Evolutionary conservation across 2,113 vertebrate genomes (phyloP).

Genomic region (Chauna torquata): DNA sequence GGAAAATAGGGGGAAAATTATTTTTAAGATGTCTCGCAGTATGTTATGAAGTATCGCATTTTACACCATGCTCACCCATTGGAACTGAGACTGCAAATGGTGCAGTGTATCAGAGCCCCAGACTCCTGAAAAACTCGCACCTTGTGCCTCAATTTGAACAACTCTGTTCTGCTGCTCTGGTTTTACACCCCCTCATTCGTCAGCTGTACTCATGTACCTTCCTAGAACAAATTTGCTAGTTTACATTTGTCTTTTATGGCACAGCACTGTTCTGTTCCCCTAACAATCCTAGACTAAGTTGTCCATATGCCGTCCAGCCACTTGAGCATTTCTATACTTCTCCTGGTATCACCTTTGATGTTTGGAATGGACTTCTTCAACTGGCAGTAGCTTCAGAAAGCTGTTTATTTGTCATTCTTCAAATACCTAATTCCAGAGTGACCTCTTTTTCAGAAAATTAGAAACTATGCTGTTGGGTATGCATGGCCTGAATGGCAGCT

Average conservation of each 20-base stretch:
- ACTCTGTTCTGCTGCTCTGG: background rate
- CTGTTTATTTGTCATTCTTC: background rate
- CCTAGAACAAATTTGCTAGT: background rate
- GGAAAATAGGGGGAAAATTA: background rate
- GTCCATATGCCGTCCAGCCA: background rate
- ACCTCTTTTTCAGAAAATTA: background rate
- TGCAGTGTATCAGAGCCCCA: background rate
- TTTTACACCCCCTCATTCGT: background rate
- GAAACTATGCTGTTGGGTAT: background rate
- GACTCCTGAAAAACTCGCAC: background rate
- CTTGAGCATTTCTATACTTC: background rate
- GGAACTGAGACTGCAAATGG: background rate
- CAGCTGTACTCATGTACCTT: background rate
- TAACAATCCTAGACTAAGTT: background rate
- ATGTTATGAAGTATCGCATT: background rate
- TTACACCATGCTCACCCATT: accelerated
- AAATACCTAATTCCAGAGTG: background rate
- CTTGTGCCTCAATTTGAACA: background rate
- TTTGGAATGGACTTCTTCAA: background rate
- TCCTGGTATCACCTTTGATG: background rate
- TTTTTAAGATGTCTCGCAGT: background rate
- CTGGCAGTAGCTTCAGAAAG: background rate
- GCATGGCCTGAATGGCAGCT: background rate
- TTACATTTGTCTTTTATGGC: background rate
- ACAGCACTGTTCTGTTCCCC: background rate